Conservation (phyloP, 2,113 vertebrate species). For the Cyanoramphus novaezelandiae region DNA sequence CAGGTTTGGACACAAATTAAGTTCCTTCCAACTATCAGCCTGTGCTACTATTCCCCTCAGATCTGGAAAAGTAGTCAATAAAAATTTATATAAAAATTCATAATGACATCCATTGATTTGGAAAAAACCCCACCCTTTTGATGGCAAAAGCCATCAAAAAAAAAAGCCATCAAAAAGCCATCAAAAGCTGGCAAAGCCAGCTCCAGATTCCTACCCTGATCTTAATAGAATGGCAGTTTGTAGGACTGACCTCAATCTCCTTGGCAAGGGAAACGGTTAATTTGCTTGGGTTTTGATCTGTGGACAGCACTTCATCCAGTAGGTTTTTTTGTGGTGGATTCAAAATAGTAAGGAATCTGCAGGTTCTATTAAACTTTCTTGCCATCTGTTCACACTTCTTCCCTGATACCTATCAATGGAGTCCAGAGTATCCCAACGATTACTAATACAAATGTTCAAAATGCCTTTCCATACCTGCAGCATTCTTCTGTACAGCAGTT, state of each 20-base stretch:
- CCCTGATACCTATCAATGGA: neutral
- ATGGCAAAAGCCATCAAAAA: no score
- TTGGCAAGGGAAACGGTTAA: neutral
- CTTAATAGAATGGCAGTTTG: neutral
- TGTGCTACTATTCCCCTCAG: neutral
- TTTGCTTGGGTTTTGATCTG: neutral
- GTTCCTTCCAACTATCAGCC: neutral
- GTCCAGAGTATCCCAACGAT: neutral
- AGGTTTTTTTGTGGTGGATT: neutral
- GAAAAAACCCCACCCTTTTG: fast-evolving
- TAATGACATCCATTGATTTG: neutral
- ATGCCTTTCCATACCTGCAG: neutral
- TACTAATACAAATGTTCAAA: neutral
- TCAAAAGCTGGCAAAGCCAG: neutral
- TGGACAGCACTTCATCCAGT: neutral
- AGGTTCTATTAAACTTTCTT: neutral
- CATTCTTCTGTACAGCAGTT: neutral
- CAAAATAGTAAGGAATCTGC: neutral
- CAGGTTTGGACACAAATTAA: neutral
- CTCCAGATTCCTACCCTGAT: neutral
- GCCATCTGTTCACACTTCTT: neutral
- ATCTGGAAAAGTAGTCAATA: neutral
- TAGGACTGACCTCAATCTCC: neutral
- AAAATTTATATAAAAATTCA: neutral
- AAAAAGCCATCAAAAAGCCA: no score